Evolutionary conservation across 2,113 vertebrate species (phyloP).

Genomic region (Terrapene triunguis): DNA sequence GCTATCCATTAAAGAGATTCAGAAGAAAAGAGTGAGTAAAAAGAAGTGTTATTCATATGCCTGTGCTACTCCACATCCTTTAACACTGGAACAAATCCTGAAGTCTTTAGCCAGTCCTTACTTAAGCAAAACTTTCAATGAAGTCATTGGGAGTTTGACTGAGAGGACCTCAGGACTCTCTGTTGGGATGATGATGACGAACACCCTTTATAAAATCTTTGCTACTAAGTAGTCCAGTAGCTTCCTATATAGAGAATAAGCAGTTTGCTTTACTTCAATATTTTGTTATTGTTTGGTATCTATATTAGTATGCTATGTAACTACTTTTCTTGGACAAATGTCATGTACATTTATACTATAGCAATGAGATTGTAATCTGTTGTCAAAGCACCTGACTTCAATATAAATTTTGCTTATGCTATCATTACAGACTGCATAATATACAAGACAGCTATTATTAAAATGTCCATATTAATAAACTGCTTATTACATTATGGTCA

Average conservation of each 20-base stretch:
- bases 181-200: neutral
- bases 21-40: neutral
- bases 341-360: neutral
- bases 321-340: neutral
- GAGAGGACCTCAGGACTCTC: neutral
- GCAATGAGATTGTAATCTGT: neutral
- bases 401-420: neutral
- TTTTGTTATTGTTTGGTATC: neutral
- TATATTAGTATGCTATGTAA: neutral
- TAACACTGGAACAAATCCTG: neutral
- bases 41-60: neutral
- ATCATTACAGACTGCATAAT: accelerated
- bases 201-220: neutral
- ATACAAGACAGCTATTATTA: neutral
- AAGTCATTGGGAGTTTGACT: neutral
- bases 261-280: neutral
- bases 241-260: neutral
- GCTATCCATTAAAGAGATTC: neutral
- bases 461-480: neutral
- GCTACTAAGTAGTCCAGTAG: neutral
- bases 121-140: neutral
- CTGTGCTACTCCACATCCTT: neutral
- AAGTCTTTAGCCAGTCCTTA: neutral
- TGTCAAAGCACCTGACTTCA: neutral
- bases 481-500: neutral